phyloP scores from a whole-genome alignment of 2,113 vertebrate genomes.

The Pipra filicauda region DNA sequence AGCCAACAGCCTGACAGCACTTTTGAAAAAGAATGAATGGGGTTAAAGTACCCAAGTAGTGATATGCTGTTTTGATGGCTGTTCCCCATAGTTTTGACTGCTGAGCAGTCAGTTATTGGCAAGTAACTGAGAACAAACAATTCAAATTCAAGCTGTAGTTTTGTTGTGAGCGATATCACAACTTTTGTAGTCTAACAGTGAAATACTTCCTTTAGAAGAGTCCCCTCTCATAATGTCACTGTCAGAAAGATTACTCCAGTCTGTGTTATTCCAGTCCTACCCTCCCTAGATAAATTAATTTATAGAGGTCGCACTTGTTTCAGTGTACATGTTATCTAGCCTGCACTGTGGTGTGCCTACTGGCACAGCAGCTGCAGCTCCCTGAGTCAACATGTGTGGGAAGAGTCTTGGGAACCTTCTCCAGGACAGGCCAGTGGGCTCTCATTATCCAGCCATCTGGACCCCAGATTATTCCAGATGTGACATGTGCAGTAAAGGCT shows the following conservation, averaged over 20 bases:
- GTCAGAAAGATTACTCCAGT: neutral
- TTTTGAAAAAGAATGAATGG: slow-evolving; percentile 47
- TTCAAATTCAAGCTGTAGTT: neutral
- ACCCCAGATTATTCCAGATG: slow-evolving; percentile 38
- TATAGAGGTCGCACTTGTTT: neutral
- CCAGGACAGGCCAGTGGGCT: slow-evolving; percentile 44
- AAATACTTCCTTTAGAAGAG: neutral
- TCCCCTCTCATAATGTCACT: neutral
- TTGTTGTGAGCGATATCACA: neutral
- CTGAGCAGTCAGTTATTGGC: neutral
- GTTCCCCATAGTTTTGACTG: slow-evolving; percentile 26
- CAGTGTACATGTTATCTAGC: neutral
- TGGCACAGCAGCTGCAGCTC: slow-evolving; percentile 13
- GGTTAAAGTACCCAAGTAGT: slow-evolving; percentile 38
- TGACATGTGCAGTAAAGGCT: slow-evolving; percentile 51
- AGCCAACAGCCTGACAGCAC: slow-evolving; percentile 55
- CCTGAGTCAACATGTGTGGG: neutral
- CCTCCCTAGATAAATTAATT: neutral
- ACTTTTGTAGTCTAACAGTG: neutral
- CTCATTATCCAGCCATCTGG: slow-evolving; percentile 56
- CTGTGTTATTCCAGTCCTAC: neutral
- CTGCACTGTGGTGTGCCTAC: neutral
- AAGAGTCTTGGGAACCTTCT: slow-evolving; percentile 15
- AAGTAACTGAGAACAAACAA: neutral
- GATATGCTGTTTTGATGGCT: neutral